Evolutionary conservation across 1,140 invertebrate genomes (phyloP), one percentile per base, ranked within the genome.

Genomic region (Antheraea mylitta): DNA sequence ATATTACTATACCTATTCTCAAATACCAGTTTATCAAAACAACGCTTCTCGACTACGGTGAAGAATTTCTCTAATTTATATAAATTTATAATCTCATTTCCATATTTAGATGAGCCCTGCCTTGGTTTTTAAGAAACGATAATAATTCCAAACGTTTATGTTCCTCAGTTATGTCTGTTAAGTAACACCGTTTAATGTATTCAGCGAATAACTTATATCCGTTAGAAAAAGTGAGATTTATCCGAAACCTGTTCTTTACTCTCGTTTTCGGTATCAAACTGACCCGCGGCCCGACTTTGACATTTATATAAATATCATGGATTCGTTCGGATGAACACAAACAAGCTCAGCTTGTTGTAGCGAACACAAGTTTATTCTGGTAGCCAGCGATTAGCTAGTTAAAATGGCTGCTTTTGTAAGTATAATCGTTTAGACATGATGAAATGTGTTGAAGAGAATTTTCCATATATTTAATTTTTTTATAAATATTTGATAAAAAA

Each of bases 341-440:
- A 87, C 88, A 83, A 86, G 80, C 80, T 70, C 67, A 69, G 82
- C 79, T 87, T 84, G 87, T 89, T 78, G 81, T 74, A 73, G 81
- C 80, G 77, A 66, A 83, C 66, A 90, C 87, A 87, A 78, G 71
- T 80, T 79, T 69, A 70, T 65, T 75, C 67, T 58, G 73, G 87
- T 90, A 74, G 87, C 87, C 87, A 86, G 90, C 90, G 86, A 81
- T 89, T 92, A 92, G 90, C 90, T 92, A 89, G 81, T 81, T 78
- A 77, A 74, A 73, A 92, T 92, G 90, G 87, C 90, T 89, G 81
- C 87, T 76, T 82, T 86, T 84, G 90, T 91, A 75, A 91, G 88
- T 90, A 80, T 69, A 60, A 45, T 38, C 36, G n/a, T 19, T 53
- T 16, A 13, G 18, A 61, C 22, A 22, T 61, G 7, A 42, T 42